Conservation (phyloP, 2,888 invertebrate species). For the Mesorhabditis belari region DNA sequence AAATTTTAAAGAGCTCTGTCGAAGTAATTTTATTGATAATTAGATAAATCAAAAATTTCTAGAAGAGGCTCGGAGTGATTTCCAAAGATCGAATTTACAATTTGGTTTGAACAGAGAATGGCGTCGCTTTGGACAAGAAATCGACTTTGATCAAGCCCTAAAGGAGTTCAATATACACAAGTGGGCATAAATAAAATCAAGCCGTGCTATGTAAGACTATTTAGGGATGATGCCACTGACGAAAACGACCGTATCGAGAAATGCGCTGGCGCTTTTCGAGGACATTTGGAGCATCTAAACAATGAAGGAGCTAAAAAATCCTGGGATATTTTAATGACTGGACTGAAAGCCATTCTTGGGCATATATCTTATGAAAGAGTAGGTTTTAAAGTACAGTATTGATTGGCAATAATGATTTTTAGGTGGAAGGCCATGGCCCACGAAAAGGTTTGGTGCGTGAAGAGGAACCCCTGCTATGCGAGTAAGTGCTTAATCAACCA, state of each 20-base stretch:
- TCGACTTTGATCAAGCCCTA: slow-evolving; percentile 76
- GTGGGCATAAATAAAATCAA: slow-evolving; percentile 2
- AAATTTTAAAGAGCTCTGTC: slow-evolving; percentile 63
- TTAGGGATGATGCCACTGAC: slow-evolving; percentile 11
- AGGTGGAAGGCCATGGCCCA: slow-evolving; percentile 78
- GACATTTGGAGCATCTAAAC: slow-evolving; percentile 70
- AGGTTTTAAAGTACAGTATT: slow-evolving; percentile 67
- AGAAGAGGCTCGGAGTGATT: slow-evolving; percentile 56
- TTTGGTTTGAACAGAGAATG: slow-evolving; percentile 64
- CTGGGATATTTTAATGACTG: slow-evolving; percentile 59
- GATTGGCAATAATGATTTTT: not conserved
- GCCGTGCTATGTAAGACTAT: slow-evolving; percentile 1
- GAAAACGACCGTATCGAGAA: slow-evolving; percentile 28
- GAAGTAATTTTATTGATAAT: not conserved
- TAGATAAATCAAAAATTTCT: not conserved
- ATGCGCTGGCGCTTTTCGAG: slow-evolving; percentile 61
- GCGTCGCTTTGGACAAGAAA: slow-evolving; percentile 68
- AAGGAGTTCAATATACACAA: slow-evolving; percentile 24
- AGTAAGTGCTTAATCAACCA: slow-evolving; percentile 58
- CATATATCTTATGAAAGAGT: slow-evolving; percentile 70
- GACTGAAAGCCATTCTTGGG: slow-evolving; percentile 77
- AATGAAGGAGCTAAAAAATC: slow-evolving; percentile 55
- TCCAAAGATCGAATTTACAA: slow-evolving; percentile 54
- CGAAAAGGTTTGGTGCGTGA: slow-evolving; percentile 68
- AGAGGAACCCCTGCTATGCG: slow-evolving; percentile 72